These are phyloP conservation scores for Melanostoma mellinum DNA, from an alignment of 2,888 invertebrate genomes.

Conservation along the genomic window DNA sequence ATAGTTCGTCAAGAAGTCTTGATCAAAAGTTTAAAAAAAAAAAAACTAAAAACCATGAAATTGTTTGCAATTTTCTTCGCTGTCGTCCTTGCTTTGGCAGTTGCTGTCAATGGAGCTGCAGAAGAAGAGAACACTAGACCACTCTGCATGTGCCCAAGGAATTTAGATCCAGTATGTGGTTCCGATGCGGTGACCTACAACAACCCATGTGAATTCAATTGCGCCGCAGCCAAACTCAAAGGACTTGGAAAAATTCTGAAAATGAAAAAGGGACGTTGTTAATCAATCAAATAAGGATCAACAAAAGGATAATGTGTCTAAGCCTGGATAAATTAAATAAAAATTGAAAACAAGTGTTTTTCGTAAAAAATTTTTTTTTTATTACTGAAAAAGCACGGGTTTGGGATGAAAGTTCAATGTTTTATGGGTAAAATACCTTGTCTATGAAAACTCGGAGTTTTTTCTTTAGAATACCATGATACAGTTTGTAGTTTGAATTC, in stretches of 20 bases:
- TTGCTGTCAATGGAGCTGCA: conserved; percentile 28
- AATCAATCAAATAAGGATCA: not conserved
- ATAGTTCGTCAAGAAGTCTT: too few relatives aligned
- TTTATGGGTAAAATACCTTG: too few relatives aligned
- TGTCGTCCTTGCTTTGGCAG: conserved; percentile 42
- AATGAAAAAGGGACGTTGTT: conserved; percentile 33
- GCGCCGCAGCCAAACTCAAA: conserved; percentile 56
- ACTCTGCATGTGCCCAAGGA: conserved; percentile 73
- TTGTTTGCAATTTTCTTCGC: conserved; percentile 52
- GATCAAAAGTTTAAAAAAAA: too few relatives aligned
- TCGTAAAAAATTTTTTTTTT: too few relatives aligned
- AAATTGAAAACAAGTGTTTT: not conserved
- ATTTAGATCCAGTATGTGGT: conserved; percentile 74
- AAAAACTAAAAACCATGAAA: conserved; percentile 40
- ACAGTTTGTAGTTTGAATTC: too few relatives aligned
- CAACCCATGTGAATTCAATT: conserved; percentile 76
- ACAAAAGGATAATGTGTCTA: not conserved
- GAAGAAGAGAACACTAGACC: not conserved
- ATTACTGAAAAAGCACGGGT: too few relatives aligned
- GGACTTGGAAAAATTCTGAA: conserved; percentile 19
- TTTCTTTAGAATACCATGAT: too few relatives aligned
- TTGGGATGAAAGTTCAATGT: too few relatives aligned
- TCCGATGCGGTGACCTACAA: conserved; percentile 74
- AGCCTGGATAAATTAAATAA: not conserved
- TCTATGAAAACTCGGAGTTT: too few relatives aligned